Conservation (phyloP, 2,113 vertebrate genomes). For the Notothenia coriiceps region DNA sequence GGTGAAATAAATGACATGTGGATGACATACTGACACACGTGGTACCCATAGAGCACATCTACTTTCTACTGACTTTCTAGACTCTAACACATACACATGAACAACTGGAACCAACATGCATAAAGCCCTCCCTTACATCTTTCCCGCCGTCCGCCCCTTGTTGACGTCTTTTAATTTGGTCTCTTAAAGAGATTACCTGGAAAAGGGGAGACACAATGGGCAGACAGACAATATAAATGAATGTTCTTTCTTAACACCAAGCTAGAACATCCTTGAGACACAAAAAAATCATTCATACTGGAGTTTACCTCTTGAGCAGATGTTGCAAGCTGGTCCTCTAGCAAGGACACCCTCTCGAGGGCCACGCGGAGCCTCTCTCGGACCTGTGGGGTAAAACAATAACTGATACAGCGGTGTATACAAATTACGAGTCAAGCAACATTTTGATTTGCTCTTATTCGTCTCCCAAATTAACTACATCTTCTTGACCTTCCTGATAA, state of each 20-base stretch:
- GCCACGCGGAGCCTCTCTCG: slow-evolving; percentile 93
- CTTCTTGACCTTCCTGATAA: slow-evolving; percentile 7
- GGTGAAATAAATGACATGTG: slow-evolving; percentile 17
- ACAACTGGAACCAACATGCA: slow-evolving; percentile 76
- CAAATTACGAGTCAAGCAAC: neutral
- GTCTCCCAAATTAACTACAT: neutral
- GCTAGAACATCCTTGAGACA: neutral
- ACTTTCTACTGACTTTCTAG: slow-evolving; percentile 62
- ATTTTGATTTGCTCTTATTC: neutral
- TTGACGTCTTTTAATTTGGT: slow-evolving; percentile 88
- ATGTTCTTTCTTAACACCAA: neutral
- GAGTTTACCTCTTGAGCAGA: slow-evolving; percentile 90
- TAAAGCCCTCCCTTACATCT: slow-evolving; percentile 83
- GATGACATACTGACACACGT: slow-evolving; percentile 57
- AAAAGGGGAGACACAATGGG: slow-evolving; percentile 54
- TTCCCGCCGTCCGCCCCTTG: slow-evolving; percentile 86
- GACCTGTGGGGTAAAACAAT: slow-evolving; percentile 81
- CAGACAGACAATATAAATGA: slow-evolving; percentile 26
- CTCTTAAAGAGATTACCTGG: slow-evolving; percentile 86
- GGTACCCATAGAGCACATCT: slow-evolving; percentile 54
- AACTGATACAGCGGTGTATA: neutral
- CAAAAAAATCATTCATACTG: neutral
- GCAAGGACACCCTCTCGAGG: slow-evolving; percentile 90
- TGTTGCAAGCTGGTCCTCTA: slow-evolving; percentile 92
- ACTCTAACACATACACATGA: slow-evolving; percentile 72